Conservation (phyloP, 1,140 invertebrate species). For the Zaprionus ornatus region DNA sequence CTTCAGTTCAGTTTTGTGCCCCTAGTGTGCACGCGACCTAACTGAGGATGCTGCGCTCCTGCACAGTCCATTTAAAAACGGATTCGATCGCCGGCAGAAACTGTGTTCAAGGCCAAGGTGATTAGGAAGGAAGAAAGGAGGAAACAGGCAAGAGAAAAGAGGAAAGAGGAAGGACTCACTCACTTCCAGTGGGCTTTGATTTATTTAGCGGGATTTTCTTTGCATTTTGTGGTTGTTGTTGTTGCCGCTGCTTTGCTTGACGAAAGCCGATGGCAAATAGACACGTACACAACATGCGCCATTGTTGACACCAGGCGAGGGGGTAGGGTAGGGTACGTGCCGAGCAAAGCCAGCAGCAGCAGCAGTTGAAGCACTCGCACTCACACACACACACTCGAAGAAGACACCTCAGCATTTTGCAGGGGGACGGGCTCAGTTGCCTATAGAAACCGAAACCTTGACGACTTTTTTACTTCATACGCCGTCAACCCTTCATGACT, state of each 20-base stretch:
- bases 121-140: no score
- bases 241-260: neutral
- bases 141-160: no score
- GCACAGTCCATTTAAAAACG: neutral
- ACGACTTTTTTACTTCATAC: neutral
- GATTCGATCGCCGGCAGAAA: neutral
- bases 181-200: neutral
- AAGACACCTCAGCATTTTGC: slow-evolving; percentile 19
- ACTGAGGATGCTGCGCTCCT: neutral
- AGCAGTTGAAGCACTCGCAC: neutral
- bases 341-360: neutral
- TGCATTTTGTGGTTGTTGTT: neutral
- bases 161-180: neutral
- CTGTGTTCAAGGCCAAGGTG: neutral
- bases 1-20: no score
- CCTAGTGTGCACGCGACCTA: no score
- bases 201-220: neutral
- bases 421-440: neutral
- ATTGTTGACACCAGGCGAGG: slow-evolving; percentile 7
- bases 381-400: neutral
- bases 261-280: slow-evolving; percentile 12
- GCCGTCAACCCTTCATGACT: neutral
- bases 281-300: slow-evolving; percentile 31
- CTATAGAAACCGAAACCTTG: slow-evolving; percentile 24
- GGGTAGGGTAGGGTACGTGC: slow-evolving; percentile 8